A percentile compares a stretch with the other conserved stretches of the same genome.
phyloP scores from a whole-genome alignment of 2,113 vertebrate genomes.

The Entosphenus tridentatus region DNA sequence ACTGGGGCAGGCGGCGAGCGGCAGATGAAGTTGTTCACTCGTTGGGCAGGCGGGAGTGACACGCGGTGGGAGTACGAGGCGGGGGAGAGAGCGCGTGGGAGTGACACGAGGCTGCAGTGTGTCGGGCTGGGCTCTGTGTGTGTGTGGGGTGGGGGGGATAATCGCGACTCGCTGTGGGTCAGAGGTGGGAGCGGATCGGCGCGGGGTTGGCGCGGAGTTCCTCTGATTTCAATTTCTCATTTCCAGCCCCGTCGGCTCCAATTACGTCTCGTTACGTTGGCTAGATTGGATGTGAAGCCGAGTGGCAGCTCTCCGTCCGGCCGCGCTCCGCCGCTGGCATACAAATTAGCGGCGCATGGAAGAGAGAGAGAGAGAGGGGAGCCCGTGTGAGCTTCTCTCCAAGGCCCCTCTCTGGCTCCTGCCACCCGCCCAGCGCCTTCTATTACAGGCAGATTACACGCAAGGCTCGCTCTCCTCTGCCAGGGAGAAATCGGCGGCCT shows the following conservation, averaged over 20 bases:
- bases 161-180: background rate
- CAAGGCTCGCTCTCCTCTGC: too few species aligned
- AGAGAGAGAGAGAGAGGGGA: too few species aligned
- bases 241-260: slow-evolving; percentile 4
- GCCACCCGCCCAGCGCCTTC: too few species aligned
- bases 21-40: too few species aligned
- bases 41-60: too few species aligned
- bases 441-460: too few species aligned
- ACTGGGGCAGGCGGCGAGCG: too few species aligned
- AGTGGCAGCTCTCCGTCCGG: background rate
- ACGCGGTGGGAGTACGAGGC: background rate
- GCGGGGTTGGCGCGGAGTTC: background rate
- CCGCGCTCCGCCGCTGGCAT: too few species aligned
- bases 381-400: too few species aligned
- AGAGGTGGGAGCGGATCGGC: background rate
- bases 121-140: background rate
- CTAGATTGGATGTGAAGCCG: slow-evolving; percentile 3
- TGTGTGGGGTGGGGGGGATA: background rate
- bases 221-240: slow-evolving; percentile 3
- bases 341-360: too few species aligned
- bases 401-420: too few species aligned
- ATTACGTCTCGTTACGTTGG: slow-evolving; percentile 4
- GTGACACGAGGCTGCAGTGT: background rate
- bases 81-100: background rate
- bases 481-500: too few species aligned